A percentile compares a stretch with the other conserved stretches of the same genome.
Conservation (phyloP, 1,140 invertebrate species). For the Delia radicum region DNA sequence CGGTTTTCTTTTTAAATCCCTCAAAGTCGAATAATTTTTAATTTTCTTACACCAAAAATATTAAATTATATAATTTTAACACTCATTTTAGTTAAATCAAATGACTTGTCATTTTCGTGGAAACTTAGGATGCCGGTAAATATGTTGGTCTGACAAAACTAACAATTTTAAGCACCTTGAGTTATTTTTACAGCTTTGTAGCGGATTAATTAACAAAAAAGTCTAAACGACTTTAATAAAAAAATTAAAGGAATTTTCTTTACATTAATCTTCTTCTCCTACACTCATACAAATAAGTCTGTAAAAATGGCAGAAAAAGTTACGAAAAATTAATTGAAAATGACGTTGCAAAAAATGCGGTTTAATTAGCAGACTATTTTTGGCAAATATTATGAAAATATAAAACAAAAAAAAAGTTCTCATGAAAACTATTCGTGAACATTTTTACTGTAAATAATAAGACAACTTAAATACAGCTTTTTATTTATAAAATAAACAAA, state of each 20-base stretch:
- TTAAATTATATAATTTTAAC: background rate
- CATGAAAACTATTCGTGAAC: too few relatives aligned
- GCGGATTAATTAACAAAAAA: background rate
- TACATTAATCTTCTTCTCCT: background rate
- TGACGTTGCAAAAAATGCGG: too few relatives aligned
- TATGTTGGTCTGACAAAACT: background rate
- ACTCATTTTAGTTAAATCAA: background rate
- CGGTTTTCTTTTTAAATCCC: background rate
- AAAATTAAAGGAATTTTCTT: background rate
- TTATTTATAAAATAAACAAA: too few relatives aligned
- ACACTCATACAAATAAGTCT: too few relatives aligned
- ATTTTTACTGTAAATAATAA: too few relatives aligned
- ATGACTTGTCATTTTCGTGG: background rate
- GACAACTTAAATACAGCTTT: too few relatives aligned
- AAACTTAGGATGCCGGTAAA: background rate
- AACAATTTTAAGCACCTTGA: background rate
- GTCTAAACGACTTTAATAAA: background rate
- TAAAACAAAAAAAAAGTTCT: background rate
- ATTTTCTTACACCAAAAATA: background rate
- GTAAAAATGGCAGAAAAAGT: background rate
- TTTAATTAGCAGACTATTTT: too few relatives aligned
- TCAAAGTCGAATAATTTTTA: background rate
- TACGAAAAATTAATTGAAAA: background rate
- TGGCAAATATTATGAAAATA: background rate
- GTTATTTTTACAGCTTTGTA: background rate